Evolutionary conservation across 2,888 invertebrate species (phyloP), one percentile per base, ranked within the genome.

Genomic region (Homarus gammarus): DNA sequence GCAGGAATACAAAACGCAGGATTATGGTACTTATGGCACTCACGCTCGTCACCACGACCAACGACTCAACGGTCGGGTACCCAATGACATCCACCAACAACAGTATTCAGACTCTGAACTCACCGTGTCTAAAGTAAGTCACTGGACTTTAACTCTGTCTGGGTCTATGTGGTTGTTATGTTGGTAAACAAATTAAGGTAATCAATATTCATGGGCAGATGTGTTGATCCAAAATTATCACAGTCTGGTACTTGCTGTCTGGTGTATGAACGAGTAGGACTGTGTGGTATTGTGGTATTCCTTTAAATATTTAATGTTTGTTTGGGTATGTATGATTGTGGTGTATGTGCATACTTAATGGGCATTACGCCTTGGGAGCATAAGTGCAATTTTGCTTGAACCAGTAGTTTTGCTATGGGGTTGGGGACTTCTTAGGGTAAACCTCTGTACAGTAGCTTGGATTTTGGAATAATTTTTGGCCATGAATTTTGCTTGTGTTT

Each of bases 101-200:
- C 88, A 89, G 84, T 89, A 40, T 70, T 89, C 88, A 2, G 88
- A 89, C 70, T 89, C 88, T 5, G 88, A 89, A 51, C 75, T 89
- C 51, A 89, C 88, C 77, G 83, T 89, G 33, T 78, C 88, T 31
- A 89, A 89, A 81, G 88, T 89, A 89, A 84, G 88, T 84, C 3
- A 40, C 27, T 27, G 18, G 56, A 36, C 3, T 36, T 27, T 64
- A 15, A 2, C 15, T 61, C 61, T 70, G 2, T 70, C 27, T 64
- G 6, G 27, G 27, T 40, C 22, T 77, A 8, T 72, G 72, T 33
- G 33, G 33, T 27, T 15, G 10, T 40, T 22, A 44, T 27, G 8
- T 44, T 44, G 8, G 77, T 18, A 22, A 77, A 27, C 8, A 44
- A 33, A n/a, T 44, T n/a, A 12, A n/a, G 8, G 15, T 12, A 38